A percentile compares a stretch with the other conserved stretches of the same genome.
phyloP scores from a whole-genome alignment of 2,113 vertebrate species.

The Tragelaphus buxtoni region DNA sequence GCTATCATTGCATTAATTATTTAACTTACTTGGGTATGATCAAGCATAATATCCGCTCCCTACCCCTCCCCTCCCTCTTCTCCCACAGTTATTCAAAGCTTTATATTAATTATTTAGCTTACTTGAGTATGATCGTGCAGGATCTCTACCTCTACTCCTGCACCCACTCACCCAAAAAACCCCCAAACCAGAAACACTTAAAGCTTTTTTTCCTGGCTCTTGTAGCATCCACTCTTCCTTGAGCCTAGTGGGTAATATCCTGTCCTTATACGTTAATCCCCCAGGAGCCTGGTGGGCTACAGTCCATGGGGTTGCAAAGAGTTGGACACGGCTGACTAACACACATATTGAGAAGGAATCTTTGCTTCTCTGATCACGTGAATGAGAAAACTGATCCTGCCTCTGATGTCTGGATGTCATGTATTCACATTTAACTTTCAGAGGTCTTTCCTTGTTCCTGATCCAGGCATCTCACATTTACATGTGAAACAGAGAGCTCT shows the following conservation, averaged over 20 bases:
- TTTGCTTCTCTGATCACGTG: not conserved
- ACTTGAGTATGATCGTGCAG: not conserved
- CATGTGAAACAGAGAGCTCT: not conserved
- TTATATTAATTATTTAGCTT: not conserved
- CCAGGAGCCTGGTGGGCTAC: not conserved
- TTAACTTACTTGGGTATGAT: not conserved
- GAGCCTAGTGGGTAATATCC: not conserved
- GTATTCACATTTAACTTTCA: constrained; percentile 4
- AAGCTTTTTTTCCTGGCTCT: not conserved
- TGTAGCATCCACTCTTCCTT: not conserved
- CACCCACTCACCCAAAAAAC: not conserved
- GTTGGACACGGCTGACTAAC: not conserved
- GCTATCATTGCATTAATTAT: not conserved
- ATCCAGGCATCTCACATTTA: not conserved
- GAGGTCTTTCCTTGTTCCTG: not conserved
- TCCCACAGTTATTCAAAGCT: not conserved
- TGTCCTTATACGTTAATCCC: not conserved
- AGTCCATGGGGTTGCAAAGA: not conserved
- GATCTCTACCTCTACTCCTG: not conserved
- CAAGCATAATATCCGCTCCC: not conserved
- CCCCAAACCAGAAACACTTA: not conserved
- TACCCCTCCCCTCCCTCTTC: not conserved
- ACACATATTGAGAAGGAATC: not conserved
- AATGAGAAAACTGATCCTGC: not conserved
- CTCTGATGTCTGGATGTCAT: not conserved